phyloP scores from a whole-genome alignment of 2,888 invertebrate genomes.

The Cremastinae sp. region DNA sequence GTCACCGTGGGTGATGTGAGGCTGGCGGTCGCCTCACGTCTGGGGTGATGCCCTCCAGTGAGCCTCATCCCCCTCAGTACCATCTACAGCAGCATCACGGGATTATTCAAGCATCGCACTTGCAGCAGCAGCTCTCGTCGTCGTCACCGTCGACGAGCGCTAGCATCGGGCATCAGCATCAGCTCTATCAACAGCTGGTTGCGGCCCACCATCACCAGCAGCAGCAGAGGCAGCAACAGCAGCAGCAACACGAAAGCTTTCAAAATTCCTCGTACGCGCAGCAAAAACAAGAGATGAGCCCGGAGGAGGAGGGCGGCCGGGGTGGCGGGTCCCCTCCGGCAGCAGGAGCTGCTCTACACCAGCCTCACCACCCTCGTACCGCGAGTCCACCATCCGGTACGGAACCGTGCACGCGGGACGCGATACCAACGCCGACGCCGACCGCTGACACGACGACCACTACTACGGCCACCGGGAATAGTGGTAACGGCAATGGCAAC shows the following conservation, averaged over 20 bases:
- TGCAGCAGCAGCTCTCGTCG: conserved; percentile 72
- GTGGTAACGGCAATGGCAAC: conserved; percentile 51
- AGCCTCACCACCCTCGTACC: conserved; percentile 79
- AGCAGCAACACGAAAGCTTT: conserved; percentile 74
- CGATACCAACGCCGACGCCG: conserved; percentile 77
- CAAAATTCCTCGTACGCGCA: conserved; percentile 79
- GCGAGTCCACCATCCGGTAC: conserved; percentile 79
- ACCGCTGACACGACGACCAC: conserved; percentile 77
- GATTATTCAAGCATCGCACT: conserved; percentile 76
- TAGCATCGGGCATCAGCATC: conserved; percentile 75
- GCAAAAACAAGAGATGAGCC: conserved; percentile 79
- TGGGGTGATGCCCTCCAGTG: conserved; percentile 80
- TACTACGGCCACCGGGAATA: conserved; percentile 65
- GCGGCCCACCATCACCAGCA: conserved; percentile 72
- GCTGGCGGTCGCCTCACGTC: conserved; percentile 79
- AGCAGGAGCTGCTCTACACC: conserved; percentile 78
- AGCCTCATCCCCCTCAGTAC: conserved; percentile 80
- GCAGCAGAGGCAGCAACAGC: conserved; percentile 64
- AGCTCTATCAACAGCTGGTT: conserved; percentile 79
- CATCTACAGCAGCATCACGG: conserved; percentile 78
- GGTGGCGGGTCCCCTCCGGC: conserved; percentile 80
- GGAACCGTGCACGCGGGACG: conserved; percentile 77
- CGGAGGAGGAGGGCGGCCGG: conserved; percentile 80
- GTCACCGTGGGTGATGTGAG: conserved; percentile 79
- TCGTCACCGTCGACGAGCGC: conserved; percentile 74